Base-by-base conservation (phyloP, 2,113 vertebrate species). In the Diglossa brunneiventris region DNA sequence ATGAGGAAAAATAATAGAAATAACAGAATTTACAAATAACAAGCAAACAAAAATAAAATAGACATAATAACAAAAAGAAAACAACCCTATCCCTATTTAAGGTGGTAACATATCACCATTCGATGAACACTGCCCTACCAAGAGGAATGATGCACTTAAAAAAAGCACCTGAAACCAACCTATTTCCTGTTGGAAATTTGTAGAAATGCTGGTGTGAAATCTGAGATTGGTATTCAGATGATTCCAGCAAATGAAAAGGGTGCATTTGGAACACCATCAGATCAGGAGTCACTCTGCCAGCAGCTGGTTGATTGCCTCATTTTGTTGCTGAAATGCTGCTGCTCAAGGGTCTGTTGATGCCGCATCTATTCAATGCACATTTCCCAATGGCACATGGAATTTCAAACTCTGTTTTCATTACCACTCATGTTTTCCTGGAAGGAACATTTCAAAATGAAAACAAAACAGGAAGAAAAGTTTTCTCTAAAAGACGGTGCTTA, bases 101-200 rank as follows among this genome's bases (percentile, higher is more conserved):
- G 19, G 11, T 47, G 46, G 26, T n/a, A 55, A n/a, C 15, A 33
- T 14, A 19, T 21, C 22, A 7, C 2, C 18, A 20, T 50, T 50
- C 39, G 39, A 6, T 46, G 13, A 86, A 49, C 4, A 22, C 6
- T 73, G 6, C 8, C 5, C 6, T 35, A 4, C 26, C 22, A 77
- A 58, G 11, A 69, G 4, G 26, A 90, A 66, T 8, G 16, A 63
- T 39, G 55, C 4, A 0, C 30, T 41, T 31, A 62, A 76, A 56
- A 56, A 31, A n/a, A 28, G 0, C 2, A 1, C 3, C 3, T 2
- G 1, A 53, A 14, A 31, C 2, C 1, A 3, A 50, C 44, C 10
- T 66, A 62, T 83, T 74, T n/a, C 30, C 7, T 31, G 17, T 50
- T 35, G 42, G 17, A 89, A 89, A 89, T 79, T 10, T 68, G 27